A percentile compares a stretch with the other conserved stretches of the same genome.
Conservation (phyloP, 1,140 invertebrate species). For the Nomia melanderi region DNA sequence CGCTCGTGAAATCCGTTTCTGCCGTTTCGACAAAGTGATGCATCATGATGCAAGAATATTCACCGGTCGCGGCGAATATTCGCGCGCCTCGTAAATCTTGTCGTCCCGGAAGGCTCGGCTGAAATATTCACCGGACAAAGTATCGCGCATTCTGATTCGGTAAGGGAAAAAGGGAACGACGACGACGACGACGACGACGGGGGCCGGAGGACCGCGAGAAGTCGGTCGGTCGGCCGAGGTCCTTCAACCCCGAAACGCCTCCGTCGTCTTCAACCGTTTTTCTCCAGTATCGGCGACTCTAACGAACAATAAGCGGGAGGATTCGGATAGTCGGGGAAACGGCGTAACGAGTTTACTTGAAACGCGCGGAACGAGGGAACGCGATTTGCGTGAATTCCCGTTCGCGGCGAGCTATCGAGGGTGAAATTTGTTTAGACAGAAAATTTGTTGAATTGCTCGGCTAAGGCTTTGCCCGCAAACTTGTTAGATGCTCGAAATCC, state of each 20-base stretch:
- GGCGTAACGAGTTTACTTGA: conserved; percentile 5
- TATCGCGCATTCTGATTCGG: conserved; percentile 46
- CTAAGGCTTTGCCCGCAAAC: conserved; percentile 25
- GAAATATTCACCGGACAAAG: conserved; percentile 45
- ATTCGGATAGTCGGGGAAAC: neutral
- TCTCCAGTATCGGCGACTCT: neutral
- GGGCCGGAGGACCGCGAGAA: neutral
- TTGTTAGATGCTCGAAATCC: conserved; percentile 31
- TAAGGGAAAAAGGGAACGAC: neutral
- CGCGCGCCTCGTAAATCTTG: conserved; percentile 51
- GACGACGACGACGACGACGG: neutral
- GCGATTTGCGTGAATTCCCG: conserved; percentile 19
- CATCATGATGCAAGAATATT: conserved; percentile 58
- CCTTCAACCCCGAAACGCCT: too few relatives aligned
- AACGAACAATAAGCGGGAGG: neutral
- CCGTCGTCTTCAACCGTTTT: too few relatives aligned
- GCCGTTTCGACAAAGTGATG: conserved; percentile 52
- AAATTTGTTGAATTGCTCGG: conserved; percentile 50
- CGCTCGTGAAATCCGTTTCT: conserved; percentile 46
- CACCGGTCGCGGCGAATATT: conserved; percentile 45
- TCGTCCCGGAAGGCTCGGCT: conserved; percentile 32
- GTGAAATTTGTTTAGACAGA: conserved; percentile 47
- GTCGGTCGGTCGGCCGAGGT: neutral
- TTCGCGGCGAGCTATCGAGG: conserved; percentile 1
- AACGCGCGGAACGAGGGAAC: neutral